Conservation (phyloP, 2,113 vertebrate species). For the Agapornis roseicollis region DNA sequence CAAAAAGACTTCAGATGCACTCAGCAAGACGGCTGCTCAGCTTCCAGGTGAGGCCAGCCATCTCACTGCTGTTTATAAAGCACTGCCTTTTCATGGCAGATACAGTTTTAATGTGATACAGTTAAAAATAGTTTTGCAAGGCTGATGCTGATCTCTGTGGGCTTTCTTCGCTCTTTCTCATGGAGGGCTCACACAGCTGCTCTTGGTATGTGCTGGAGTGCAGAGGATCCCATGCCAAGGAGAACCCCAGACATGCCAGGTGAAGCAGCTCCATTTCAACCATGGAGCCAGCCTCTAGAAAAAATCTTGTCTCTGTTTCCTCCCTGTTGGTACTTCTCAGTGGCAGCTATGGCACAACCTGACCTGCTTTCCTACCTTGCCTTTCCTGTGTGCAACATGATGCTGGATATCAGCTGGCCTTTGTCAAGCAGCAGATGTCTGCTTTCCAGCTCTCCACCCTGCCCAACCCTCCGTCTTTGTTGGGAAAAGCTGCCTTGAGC, state of each 20-base stretch:
- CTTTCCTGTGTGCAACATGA: background rate
- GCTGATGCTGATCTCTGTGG: background rate
- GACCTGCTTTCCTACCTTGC: background rate
- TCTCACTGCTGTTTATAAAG: background rate
- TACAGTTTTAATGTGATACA: background rate
- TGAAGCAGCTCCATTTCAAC: background rate
- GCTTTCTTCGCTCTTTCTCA: background rate
- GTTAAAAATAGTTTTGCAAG: background rate
- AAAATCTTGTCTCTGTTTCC: background rate
- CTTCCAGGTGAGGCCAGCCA: background rate
- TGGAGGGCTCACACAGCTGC: fast-evolving
- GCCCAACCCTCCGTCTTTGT: fast-evolving
- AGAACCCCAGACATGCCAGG: background rate
- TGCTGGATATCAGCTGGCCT: background rate
- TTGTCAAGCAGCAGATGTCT: background rate
- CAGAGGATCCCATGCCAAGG: fast-evolving
- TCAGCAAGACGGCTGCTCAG: background rate
- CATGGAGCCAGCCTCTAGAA: background rate
- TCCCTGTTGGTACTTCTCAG: background rate
- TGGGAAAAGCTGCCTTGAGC: background rate
- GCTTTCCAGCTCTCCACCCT: background rate
- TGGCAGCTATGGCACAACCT: background rate
- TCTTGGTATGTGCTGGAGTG: background rate
- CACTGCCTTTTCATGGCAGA: background rate
- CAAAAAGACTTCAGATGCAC: background rate